Evolutionary conservation across 1,140 invertebrate genomes (phyloP), one percentile per base, ranked within the genome.

Genomic region (Sitophilus oryzae): DNA sequence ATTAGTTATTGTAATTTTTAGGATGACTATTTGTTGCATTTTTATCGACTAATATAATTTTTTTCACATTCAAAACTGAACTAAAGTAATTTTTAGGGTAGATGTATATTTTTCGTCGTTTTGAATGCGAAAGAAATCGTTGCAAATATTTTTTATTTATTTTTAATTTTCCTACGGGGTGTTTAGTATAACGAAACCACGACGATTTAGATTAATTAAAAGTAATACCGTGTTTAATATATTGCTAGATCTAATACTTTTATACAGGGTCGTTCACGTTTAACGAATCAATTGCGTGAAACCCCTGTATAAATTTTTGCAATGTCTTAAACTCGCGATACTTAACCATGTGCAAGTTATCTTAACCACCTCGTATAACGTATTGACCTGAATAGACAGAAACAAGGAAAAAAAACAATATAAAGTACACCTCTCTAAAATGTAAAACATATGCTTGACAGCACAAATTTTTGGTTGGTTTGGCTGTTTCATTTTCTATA

Each of bases 401-500:
- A 30, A 38, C 45, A 40, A 30, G 11, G 25, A 30, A 30, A 30
- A 11, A 30, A 30, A 30, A 6, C 25, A 11, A 49, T 19, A 8
- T 19, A 49, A 30, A 30, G 25, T 30, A 11, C n/a, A 38, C 15
- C 18, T 5, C 34, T 11, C 16, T 18, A 15, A 49, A 36, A 36
- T 41, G 21, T 38, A 15, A 38, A 38, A 19, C 9, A 22, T 49
- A 9, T 18, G 20, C 46, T 38, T 48, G 38, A 21, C 42, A 40
- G 56, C 50, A 48, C 55, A 58, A 43, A 46, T 38, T 46, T 43
- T 47, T 45, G 41, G 15, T 53, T 34, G 34, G 41, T 45, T 54
- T 35, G 45, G 25, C 30, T 41, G 42, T 56, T 60, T 51, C 53
- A 49, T 52, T 62, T 62, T 52, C 60, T 57, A 60, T 60, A 58